Evolutionary conservation across 2,797 vertebrate species (phyloP).

Genomic region (Odontamblyopus lacepedii): DNA sequence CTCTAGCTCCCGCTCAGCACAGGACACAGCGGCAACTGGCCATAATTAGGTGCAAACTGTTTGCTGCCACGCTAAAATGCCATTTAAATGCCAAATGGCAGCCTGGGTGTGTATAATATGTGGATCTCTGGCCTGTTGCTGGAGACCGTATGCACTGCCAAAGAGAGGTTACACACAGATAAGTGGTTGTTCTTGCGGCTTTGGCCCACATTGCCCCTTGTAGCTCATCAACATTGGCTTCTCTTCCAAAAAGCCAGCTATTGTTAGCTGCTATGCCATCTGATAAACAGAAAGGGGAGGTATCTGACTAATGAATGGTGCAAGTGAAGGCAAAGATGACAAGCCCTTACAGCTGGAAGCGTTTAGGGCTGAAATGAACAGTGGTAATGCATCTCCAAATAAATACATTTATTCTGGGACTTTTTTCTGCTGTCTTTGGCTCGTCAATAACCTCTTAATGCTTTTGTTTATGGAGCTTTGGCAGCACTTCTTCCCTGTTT

Average conservation of each 20-base stretch:
- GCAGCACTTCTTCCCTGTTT: slow-evolving; percentile 48
- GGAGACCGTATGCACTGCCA: slow-evolving; percentile 45
- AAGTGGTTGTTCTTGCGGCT: slow-evolving; percentile 52
- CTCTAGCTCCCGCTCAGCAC: slow-evolving; percentile 29
- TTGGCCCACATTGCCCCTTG: slow-evolving; percentile 38
- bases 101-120: slow-evolving; percentile 51
- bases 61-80: slow-evolving; percentile 75
- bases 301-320: slow-evolving; percentile 44
- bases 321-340: slow-evolving; percentile 22
- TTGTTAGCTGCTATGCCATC: slow-evolving; percentile 44
- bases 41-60: slow-evolving; percentile 85
- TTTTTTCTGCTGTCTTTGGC: slow-evolving; percentile 7
- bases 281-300: slow-evolving; percentile 30
- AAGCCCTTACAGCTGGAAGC: slow-evolving; percentile 15
- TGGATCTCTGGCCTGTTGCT: slow-evolving; percentile 62
- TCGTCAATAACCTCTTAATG: slow-evolving; percentile 33
- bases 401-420: slow-evolving; percentile 14
- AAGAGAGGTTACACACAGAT: slow-evolving; percentile 50
- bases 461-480: slow-evolving; percentile 37
- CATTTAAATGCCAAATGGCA: slow-evolving; percentile 86
- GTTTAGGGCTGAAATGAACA: slow-evolving; percentile 13
- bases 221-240: slow-evolving; percentile 32
- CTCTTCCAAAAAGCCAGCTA: slow-evolving; percentile 37
- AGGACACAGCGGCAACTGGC: slow-evolving; percentile 66
- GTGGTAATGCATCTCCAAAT: slow-evolving; percentile 12